Conservation (phyloP, 2,888 invertebrate species). For the Fissipunctia ypsillon region DNA sequence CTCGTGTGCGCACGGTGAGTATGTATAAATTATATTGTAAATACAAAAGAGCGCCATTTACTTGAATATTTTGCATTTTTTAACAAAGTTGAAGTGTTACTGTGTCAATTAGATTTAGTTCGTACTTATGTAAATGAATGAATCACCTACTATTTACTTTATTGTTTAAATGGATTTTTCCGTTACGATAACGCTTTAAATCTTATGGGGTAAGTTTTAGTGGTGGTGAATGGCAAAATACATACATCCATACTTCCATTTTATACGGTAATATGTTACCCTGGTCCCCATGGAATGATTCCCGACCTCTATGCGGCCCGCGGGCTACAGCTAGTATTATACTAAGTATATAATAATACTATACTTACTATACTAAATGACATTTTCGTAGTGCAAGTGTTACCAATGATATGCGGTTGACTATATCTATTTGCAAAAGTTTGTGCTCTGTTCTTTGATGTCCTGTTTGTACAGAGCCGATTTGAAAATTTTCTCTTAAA, state of each 20-base stretch:
- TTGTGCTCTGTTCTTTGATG: too few species aligned
- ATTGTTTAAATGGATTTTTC: conserved; percentile 53
- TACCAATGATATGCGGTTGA: too few species aligned
- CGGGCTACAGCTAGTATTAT: background rate
- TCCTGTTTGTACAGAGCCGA: too few species aligned
- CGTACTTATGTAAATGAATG: conserved; percentile 49
- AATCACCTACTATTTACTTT: conserved; percentile 53
- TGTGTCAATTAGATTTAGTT: conserved; percentile 56
- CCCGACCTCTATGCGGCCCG: background rate
- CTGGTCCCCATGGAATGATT: background rate
- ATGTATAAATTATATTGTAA: conserved; percentile 4
- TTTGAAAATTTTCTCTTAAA: too few species aligned
- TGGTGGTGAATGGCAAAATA: background rate
- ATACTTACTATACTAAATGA: too few species aligned
- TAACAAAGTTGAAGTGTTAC: conserved; percentile 58
- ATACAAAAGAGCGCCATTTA: conserved; percentile 35
- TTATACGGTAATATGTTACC: background rate
- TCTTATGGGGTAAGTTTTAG: background rate
- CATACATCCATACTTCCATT: background rate
- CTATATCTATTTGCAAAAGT: too few species aligned
- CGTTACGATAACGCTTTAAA: conserved; percentile 2
- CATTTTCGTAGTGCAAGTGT: too few species aligned
- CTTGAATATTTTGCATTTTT: conserved; percentile 55
- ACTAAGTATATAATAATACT: too few species aligned
- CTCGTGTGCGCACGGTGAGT: conserved; percentile 20